Conservation (phyloP, 23 tunicate species). For the Botrylloides violaceus region DNA sequence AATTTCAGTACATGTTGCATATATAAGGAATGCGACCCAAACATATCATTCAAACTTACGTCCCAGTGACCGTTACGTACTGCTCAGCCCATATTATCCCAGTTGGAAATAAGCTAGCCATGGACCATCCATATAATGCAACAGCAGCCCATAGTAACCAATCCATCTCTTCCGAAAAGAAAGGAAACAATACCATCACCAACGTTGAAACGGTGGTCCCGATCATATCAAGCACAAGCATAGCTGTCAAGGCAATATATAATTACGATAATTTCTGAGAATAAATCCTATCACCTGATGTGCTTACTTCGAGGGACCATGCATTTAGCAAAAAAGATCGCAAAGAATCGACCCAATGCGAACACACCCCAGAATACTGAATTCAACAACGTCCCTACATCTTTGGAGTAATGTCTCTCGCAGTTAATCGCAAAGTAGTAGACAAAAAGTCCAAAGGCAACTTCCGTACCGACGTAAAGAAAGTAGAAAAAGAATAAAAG, state of each 20-base stretch:
- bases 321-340: constrained; percentile 43
- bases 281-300: background rate
- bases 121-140: constrained; percentile 62
- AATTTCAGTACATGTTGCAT: too few species aligned
- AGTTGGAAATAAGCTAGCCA: constrained; percentile 80
- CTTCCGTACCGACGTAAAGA: constrained; percentile 73
- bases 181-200: constrained; percentile 36
- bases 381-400: constrained; percentile 34
- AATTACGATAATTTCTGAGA: background rate
- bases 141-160: constrained; percentile 48
- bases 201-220: constrained; percentile 46
- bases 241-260: constrained; percentile 13
- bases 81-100: constrained; percentile 81
- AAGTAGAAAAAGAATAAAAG: constrained; percentile 44
- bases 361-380: constrained; percentile 69
- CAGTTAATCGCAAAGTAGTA: constrained; percentile 56
- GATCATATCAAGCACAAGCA: constrained; percentile 31
- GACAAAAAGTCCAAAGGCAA: constrained; percentile 54
- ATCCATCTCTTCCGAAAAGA: constrained; percentile 28
- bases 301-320: constrained; percentile 27
- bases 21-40: too few species aligned
- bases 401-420: constrained; percentile 43
- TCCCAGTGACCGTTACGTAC: constrained; percentile 64
- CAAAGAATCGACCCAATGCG: constrained; percentile 58
- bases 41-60: constrained; percentile 10